Evolutionary conservation across 1,140 invertebrate species (phyloP).

Genomic region (Saxidomus purpurata): DNA sequence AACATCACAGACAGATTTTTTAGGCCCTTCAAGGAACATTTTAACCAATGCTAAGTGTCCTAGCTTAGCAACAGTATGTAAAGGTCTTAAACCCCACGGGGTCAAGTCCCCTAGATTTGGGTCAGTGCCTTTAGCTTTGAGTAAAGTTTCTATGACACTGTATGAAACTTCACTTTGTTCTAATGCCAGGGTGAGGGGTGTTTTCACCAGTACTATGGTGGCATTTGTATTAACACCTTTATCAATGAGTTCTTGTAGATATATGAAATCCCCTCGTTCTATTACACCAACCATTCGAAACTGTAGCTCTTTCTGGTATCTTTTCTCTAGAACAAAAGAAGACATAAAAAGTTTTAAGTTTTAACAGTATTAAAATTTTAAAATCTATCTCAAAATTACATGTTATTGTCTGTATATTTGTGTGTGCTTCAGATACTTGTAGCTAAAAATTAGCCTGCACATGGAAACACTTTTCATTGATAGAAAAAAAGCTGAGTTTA

Average conservation of each 20-base stretch:
- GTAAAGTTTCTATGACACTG: constrained; percentile 50
- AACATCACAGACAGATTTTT: neutral
- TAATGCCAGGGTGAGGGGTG: constrained; percentile 66
- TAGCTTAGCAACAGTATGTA: constrained; percentile 64
- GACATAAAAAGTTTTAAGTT: too few relatives aligned
- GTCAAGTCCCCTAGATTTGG: constrained; percentile 61
- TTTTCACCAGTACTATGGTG: constrained; percentile 62
- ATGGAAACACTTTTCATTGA: too few relatives aligned
- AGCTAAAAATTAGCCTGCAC: too few relatives aligned
- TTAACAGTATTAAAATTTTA: too few relatives aligned
- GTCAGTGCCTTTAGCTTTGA: constrained; percentile 53
- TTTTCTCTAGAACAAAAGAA: constrained; percentile 55
- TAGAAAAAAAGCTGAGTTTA: too few relatives aligned
- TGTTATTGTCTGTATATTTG: too few relatives aligned
- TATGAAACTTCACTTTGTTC: constrained; percentile 51
- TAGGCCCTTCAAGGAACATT: constrained; percentile 20
- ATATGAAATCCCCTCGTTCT: constrained; percentile 22
- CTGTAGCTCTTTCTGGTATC: constrained; percentile 66
- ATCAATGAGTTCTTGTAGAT: constrained; percentile 31
- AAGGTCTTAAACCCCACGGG: constrained; percentile 52
- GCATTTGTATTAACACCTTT: constrained; percentile 58
- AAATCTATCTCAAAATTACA: too few relatives aligned
- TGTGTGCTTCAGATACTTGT: too few relatives aligned
- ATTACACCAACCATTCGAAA: constrained; percentile 65
- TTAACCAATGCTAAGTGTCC: neutral